phyloP scores from a whole-genome alignment of 1,140 invertebrate species.

The Drosophila biarmipes region DNA sequence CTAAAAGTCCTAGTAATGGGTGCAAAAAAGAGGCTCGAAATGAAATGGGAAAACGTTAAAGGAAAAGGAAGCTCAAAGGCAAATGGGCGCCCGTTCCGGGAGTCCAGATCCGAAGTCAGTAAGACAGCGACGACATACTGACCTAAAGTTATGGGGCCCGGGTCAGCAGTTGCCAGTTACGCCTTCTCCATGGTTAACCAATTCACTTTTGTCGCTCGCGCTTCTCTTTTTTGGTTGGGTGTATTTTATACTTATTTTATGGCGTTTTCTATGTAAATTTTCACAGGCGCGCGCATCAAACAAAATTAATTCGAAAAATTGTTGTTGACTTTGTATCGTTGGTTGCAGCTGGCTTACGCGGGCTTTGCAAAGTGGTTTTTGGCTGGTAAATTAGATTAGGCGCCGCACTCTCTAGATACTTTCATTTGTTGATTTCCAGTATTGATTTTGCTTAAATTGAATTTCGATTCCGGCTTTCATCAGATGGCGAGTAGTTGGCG shows the following conservation, averaged over 20 bases:
- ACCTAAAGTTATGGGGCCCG: slow-evolving; percentile 73
- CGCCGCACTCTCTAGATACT: slow-evolving; percentile 31
- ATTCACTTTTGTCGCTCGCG: slow-evolving; percentile 55
- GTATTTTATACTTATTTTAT: slow-evolving; percentile 46
- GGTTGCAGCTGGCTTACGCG: slow-evolving; percentile 33
- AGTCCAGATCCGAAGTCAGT: slow-evolving; percentile 50
- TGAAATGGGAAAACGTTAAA: slow-evolving; percentile 29
- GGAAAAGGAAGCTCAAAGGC: slow-evolving; percentile 9
- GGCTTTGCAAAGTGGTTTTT: slow-evolving; percentile 4
- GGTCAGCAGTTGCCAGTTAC: slow-evolving; percentile 73
- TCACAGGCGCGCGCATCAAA: slow-evolving; percentile 71
- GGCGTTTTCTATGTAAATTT: slow-evolving; percentile 79
- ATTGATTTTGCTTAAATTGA: slow-evolving; percentile 28
- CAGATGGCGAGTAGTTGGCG: slow-evolving; percentile 4
- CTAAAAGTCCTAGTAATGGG: background rate
- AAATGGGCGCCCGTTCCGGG: slow-evolving; percentile 6
- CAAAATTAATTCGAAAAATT: slow-evolving; percentile 75
- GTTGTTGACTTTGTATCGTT: slow-evolving; percentile 57
- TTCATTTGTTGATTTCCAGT: slow-evolving; percentile 24
- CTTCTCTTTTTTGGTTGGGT: slow-evolving; percentile 31
- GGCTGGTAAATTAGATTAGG: slow-evolving; percentile 27
- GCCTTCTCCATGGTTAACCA: slow-evolving; percentile 65
- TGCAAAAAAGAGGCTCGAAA: slow-evolving; percentile 13
- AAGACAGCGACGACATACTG: slow-evolving; percentile 66
- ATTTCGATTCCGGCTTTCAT: slow-evolving; percentile 16